Base-by-base conservation (phyloP, 2,797 vertebrate genomes). In the Coregonus suidteri region DNA sequence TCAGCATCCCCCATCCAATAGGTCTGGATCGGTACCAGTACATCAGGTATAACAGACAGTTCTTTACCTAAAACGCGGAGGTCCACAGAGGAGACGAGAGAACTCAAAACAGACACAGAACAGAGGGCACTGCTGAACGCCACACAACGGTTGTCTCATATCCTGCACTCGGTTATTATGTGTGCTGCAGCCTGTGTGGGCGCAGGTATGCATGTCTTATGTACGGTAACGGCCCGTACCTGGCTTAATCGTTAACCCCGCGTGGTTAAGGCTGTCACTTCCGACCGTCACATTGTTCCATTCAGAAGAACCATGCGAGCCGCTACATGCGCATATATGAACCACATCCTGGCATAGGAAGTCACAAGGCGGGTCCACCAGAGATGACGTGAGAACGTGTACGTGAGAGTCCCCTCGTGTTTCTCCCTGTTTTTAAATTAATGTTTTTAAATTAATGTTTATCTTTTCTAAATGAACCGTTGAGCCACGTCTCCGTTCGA, bases 121-220 rank as follows among this genome's bases (percentile, higher is more conserved):
- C 68, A 75, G 66, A 66, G 78, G 15, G 75, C 56, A 6, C 51
- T 53, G 67, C 77, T 77, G 4, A 74, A 76, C n/a, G 71, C 18
- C 75, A 83, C 75, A 30, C 79, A 64, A 81, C 51, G 66, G 64
- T 77, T 31, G 78, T 72, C 71, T 78, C 76, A 85, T 73, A 73
- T 85, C 85, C 81, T 81, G 84, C 81, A 37, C 75, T 80, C 82
- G 76, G 9, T 52, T 77, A 71, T 71, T 69, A 80, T 68, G 85
- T 88, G 83, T 81, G 81, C 82, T 81, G 80, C 81, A 52, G 77
- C 87, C 83, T 89, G 83, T 83, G 82, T 82, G 85, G 81, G 82
- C 82, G 87, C 89, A 88, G 89, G 90, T 90, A 85, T 79, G 86
- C 91, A 81, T 89, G 88, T 83, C 87, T 93, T 93, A 92, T 86